Evolutionary conservation across 2,888 invertebrate genomes (phyloP).

Genomic region (Cistogaster globosa): DNA sequence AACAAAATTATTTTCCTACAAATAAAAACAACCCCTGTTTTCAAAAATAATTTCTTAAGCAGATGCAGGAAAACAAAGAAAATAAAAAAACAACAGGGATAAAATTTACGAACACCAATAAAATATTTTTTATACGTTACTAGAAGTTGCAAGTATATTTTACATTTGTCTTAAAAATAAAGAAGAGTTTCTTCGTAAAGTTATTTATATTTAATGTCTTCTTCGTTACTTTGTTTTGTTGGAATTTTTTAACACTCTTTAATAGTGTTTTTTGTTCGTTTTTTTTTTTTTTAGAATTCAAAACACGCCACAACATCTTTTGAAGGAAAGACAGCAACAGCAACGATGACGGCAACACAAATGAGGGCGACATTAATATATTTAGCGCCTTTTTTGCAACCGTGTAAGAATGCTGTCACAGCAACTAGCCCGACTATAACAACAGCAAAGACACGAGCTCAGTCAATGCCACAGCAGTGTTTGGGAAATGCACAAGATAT

Average conservation of each 20-base stretch:
- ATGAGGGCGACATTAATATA: conserved; percentile 79
- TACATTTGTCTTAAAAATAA: conserved; percentile 54
- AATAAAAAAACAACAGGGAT: conserved; percentile 20
- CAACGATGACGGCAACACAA: conserved; percentile 69
- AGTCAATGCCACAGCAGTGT: conserved; percentile 45
- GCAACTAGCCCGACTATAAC: conserved; percentile 68
- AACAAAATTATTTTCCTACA: conserved; percentile 26
- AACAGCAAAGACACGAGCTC: conserved; percentile 50
- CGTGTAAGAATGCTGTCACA: conserved; percentile 79
- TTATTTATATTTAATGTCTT: conserved; percentile 71
- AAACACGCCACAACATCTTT: conserved; percentile 69
- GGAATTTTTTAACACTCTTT: conserved; percentile 49
- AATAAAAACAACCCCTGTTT: conserved; percentile 44
- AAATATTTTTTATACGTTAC: conserved; percentile 58
- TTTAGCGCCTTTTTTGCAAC: conserved; percentile 79
- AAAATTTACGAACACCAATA: conserved; percentile 35
- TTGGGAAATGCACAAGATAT: conserved; percentile 48
- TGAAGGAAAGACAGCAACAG: conserved; percentile 66
- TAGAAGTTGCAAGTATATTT: conserved; percentile 41
- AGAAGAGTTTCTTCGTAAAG: conserved; percentile 22
- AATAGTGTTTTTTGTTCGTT: conserved; percentile 51
- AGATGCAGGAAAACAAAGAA: conserved; percentile 23
- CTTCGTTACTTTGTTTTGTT: conserved; percentile 14
- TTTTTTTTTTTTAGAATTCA: conserved; percentile 64
- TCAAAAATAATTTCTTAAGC: conserved; percentile 23